Base-by-base conservation (phyloP, 1,140 invertebrate genomes). In the Drosophila neocordata region DNA sequence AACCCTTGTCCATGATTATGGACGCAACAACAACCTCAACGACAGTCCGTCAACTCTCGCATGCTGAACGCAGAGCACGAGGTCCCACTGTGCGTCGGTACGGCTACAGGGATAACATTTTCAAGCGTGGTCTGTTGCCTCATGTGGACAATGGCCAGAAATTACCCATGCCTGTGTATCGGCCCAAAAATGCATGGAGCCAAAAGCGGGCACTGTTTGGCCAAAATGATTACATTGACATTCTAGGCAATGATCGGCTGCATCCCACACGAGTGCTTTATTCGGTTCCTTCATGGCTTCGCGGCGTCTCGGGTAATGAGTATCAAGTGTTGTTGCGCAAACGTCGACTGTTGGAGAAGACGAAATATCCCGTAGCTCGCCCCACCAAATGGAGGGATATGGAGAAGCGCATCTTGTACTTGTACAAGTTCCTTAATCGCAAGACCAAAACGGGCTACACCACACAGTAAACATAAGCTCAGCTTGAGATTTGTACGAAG, bases 161-260 rank as follows among this genome's bases (percentile, higher is more conserved):
- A 73, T 77, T 95, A n/a, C 93, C 94, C 11, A 94, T 97, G 81
- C 95, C 95, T 2, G 90, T 94, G 34, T 91, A 91, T 73, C 93
- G 93, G 67, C 96, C 96, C 0, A 94, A 93, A 76, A 93, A 97
- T 92, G 65, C 83, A 1, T 99, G 97, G 97, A 82, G 89, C 8
- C 92, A 95, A 76, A 95, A 95, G 75, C 94, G 94, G 89, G 97
- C 97, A 8, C 85, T 97, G 0, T 98, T 97, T 93, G 98, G 98
- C 1, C 97, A 99, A 91, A 99, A 99, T 93, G 98, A 99, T 92
- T 99, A 98, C 84, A 98, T 99, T 61, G 97, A 99, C 92, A 98
- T 99, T 58, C 92, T 99, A 27, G 97, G 97, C 1, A 94, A 95
- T 90, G 95, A 96, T 55, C 93, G 94, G 8, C 70, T 99, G 24